A percentile compares a stretch with the other conserved stretches of the same genome.
Evolutionary conservation across 2,797 vertebrate species (phyloP).

Genomic region (Atherinosoma microstoma): DNA sequence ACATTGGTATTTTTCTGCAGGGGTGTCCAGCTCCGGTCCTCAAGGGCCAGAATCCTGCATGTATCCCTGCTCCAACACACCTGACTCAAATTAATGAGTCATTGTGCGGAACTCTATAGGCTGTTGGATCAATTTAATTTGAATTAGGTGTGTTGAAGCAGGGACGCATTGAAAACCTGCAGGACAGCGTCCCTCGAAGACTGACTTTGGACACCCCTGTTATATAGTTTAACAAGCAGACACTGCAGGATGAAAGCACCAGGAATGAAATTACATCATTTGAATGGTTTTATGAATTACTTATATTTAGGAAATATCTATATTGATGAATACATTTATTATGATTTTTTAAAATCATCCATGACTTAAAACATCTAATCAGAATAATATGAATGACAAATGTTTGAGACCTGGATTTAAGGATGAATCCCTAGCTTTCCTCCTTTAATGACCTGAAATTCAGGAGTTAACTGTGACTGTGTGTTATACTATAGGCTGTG

Average conservation of each 20-base stretch:
- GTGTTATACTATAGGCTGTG: slow-evolving; percentile 17
- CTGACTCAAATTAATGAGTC: too few relatives aligned
- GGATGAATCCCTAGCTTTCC: background rate
- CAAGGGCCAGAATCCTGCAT: too few relatives aligned
- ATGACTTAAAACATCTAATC: background rate
- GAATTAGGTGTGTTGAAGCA: too few relatives aligned
- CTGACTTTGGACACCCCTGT: too few relatives aligned
- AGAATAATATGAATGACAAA: background rate
- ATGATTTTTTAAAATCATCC: background rate
- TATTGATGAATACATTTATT: too few relatives aligned
- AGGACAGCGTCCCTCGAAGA: too few relatives aligned
- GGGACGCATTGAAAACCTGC: too few relatives aligned
- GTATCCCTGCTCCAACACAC: too few relatives aligned
- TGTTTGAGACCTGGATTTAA: background rate
- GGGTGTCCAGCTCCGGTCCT: too few relatives aligned
- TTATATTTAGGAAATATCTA: background rate
- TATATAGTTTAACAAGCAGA: background rate
- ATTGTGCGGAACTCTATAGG: too few relatives aligned
- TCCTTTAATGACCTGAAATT: background rate
- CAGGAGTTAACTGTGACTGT: slow-evolving; percentile 15
- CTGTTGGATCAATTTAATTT: too few relatives aligned
- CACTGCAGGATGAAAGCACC: background rate
- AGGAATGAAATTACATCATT: background rate
- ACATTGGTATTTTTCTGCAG: slow-evolving; percentile 24
- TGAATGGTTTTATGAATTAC: background rate